These are phyloP conservation scores for Haliclystus octoradiatus DNA, from an alignment of 30 jellyfish, hydroid and myxozoan species.

Conservation along the genomic window DNA sequence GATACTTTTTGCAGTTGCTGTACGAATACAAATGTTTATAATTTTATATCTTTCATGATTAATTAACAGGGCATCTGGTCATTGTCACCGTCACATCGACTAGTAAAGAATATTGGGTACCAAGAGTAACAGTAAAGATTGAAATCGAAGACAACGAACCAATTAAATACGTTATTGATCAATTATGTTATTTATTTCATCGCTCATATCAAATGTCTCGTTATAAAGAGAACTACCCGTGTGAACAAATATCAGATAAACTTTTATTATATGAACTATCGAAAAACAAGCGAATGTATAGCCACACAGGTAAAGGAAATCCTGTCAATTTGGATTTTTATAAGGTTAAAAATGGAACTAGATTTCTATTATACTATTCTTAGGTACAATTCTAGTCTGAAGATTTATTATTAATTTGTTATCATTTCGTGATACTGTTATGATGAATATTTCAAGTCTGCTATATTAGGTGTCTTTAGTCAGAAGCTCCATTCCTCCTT, in stretches of 20 bases:
- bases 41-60: no score
- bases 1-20: no score
- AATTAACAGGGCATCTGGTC: slow-evolving; percentile 6
- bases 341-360: slow-evolving; percentile 38
- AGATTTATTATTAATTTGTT: no score
- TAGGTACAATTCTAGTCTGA: no score
- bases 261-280: slow-evolving; percentile 22
- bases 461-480: no score
- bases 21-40: no score
- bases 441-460: no score
- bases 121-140: slow-evolving; percentile 34
- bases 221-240: slow-evolving; percentile 72
- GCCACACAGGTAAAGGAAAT: slow-evolving; percentile 30
- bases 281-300: slow-evolving; percentile 39
- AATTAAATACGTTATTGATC: slow-evolving; percentile 28
- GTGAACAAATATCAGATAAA: slow-evolving; percentile 53
- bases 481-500: no score
- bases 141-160: slow-evolving; percentile 27
- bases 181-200: slow-evolving; percentile 62
- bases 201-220: slow-evolving; percentile 68
- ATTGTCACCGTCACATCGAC: slow-evolving; percentile 52
- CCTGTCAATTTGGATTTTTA: slow-evolving; percentile 23
- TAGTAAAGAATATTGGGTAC: slow-evolving; percentile 85
- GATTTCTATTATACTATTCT: slow-evolving; percentile 37
- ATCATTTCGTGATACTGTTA: no score